Evolutionary conservation across 2,888 invertebrate species (phyloP).

Genomic region (Nasonovia ribisnigri): DNA sequence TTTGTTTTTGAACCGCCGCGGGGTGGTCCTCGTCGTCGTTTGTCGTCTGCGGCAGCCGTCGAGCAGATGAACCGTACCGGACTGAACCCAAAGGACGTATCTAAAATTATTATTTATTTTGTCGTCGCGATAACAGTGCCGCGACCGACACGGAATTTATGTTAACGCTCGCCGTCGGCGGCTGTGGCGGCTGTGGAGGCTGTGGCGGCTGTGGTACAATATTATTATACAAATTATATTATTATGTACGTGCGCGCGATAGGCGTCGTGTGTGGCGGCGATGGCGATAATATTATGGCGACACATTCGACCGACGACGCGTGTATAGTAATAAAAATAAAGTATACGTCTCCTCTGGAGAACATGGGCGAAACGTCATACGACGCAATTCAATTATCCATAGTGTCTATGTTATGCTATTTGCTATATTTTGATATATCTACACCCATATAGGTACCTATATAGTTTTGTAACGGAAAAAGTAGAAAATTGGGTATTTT

Average conservation of each 20-base stretch:
- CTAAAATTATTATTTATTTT: neutral
- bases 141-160: slow-evolving; percentile 36
- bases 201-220: neutral
- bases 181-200: neutral
- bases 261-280: slow-evolving; percentile 37
- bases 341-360: neutral
- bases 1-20: slow-evolving; percentile 18
- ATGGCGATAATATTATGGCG: slow-evolving; percentile 28
- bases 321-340: neutral
- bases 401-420: neutral
- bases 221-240: slow-evolving; percentile 14
- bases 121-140: slow-evolving; percentile 28
- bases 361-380: slow-evolving; percentile 19
- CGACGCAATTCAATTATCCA: neutral
- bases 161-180: neutral
- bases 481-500: neutral
- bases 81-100: neutral
- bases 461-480: neutral
- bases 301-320: slow-evolving; percentile 29
- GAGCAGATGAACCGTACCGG: neutral
- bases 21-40: slow-evolving; percentile 48
- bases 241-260: neutral
- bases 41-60: neutral
- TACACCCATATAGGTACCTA: neutral
- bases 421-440: neutral